These are phyloP conservation scores for Pholis gunnellus DNA, from an alignment of 2,113 vertebrate genomes.

Conservation along the genomic window DNA sequence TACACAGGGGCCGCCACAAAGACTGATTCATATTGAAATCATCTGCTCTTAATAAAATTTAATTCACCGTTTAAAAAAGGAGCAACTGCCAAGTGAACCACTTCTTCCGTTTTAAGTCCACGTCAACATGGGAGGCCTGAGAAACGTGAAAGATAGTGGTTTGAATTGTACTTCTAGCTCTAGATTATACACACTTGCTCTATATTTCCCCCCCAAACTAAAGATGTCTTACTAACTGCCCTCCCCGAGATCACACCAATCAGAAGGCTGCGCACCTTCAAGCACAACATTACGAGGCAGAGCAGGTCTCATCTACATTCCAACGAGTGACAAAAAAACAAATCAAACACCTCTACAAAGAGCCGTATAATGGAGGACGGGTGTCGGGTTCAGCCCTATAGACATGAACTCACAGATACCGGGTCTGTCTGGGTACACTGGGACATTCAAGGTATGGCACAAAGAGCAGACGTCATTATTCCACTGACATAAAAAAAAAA, in stretches of 20 bases:
- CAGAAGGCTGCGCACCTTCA: constrained; percentile 20
- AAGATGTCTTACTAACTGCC: background rate
- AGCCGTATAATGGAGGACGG: constrained; percentile 41
- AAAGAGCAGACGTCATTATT: constrained; percentile 2
- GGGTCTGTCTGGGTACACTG: constrained; percentile 33
- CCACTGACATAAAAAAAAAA: background rate
- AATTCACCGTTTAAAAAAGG: background rate
- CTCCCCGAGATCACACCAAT: background rate
- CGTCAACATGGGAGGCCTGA: background rate
- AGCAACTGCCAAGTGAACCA: background rate
- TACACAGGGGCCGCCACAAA: background rate
- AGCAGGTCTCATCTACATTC: constrained; percentile 59
- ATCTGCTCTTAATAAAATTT: background rate
- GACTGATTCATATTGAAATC: background rate
- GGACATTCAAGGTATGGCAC: constrained; percentile 17
- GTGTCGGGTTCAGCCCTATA: constrained; percentile 60
- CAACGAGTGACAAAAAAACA: constrained; percentile 37
- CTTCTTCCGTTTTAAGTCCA: background rate
- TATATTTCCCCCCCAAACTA: background rate
- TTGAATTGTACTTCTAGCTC: constrained; percentile 2
- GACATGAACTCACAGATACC: constrained; percentile 44
- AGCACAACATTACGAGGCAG: constrained; percentile 29
- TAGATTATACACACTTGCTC: background rate
- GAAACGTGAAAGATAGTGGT: background rate
- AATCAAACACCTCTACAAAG: constrained; percentile 47